Percentiles rank a stretch among this genome's conserved stretches.
phyloP scores from a whole-genome alignment of 1,140 invertebrate genomes.

The Rhagoletis zephyria region DNA sequence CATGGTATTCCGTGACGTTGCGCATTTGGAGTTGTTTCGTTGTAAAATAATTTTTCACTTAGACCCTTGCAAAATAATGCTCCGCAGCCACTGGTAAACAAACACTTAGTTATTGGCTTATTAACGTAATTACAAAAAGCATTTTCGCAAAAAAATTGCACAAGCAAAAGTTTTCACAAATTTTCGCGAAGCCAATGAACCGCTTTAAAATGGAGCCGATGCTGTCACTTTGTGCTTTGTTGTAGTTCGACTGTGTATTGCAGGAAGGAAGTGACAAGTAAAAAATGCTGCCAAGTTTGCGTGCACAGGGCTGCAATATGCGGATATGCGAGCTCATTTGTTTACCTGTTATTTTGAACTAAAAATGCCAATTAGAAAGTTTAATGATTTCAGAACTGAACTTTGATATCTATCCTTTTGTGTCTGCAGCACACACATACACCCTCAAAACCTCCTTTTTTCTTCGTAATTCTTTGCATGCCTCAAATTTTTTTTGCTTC shows the following conservation, averaged over 20 bases:
- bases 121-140: neutral
- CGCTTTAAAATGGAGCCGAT: too few relatives aligned
- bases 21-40: too few relatives aligned
- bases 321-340: neutral
- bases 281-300: neutral
- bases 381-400: neutral
- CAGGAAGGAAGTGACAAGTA: neutral
- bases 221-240: neutral
- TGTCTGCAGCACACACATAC: neutral
- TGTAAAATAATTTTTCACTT: too few relatives aligned
- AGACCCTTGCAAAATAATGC: too few relatives aligned
- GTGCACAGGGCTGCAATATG: neutral
- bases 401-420: neutral
- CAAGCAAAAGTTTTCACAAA: neutral
- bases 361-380: too few relatives aligned
- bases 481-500: neutral
- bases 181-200: too few relatives aligned
- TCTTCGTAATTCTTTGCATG: neutral
- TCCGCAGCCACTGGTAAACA: too few relatives aligned
- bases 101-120: neutral
- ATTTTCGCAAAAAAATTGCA: neutral
- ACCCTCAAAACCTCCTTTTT: too few relatives aligned
- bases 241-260: neutral
- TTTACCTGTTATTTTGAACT: neutral
- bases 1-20: too few relatives aligned